Conservation (phyloP, 2,797 vertebrate species). For the Myotis myotis region DNA sequence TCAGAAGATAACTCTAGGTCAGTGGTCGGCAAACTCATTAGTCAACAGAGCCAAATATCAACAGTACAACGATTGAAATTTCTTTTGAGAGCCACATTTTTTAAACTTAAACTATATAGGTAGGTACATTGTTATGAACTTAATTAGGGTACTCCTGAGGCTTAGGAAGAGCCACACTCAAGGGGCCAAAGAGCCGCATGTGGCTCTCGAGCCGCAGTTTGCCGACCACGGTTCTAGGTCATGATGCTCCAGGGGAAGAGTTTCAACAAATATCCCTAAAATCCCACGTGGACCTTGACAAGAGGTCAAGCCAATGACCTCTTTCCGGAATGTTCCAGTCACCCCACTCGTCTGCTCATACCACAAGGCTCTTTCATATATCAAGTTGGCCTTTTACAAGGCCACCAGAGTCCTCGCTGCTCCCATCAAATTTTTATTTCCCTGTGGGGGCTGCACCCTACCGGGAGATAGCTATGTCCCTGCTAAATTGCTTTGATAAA, state of each 20-base stretch:
- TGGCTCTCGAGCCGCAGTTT: too few species aligned
- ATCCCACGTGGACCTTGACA: background rate
- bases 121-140: too few species aligned
- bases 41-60: too few species aligned
- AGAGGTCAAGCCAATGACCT: background rate
- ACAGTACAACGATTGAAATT: too few species aligned
- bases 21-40: too few species aligned
- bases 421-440: slow-evolving; percentile 52
- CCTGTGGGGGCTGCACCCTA: background rate
- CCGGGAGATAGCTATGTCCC: background rate
- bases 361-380: background rate
- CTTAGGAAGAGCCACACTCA: too few species aligned
- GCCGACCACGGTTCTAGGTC: too few species aligned
- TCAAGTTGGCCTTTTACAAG: slow-evolving; percentile 31
- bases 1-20: background rate
- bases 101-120: too few species aligned
- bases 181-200: too few species aligned
- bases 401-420: background rate
- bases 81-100: too few species aligned
- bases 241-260: background rate
- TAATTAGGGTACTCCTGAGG: too few species aligned
- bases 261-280: background rate
- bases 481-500: slow-evolving; percentile 65
- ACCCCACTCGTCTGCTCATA: background rate
- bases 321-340: background rate